Percentiles rank a stretch among this genome's conserved stretches.
Evolutionary conservation across 2,113 vertebrate species (phyloP).

Genomic region (Sinocyclocheilus rhinocerous): DNA sequence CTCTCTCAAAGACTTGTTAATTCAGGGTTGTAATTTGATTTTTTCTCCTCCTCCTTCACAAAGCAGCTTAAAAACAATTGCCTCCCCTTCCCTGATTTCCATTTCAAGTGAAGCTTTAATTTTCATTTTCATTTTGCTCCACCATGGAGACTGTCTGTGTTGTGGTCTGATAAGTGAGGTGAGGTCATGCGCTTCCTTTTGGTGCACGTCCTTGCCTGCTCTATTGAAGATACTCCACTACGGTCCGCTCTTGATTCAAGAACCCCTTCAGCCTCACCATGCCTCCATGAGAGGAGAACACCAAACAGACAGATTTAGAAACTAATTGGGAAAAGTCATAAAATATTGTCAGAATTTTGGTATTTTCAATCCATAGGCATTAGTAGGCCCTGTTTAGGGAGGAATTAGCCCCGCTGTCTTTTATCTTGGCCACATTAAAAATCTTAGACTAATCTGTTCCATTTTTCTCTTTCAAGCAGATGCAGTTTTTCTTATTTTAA

Average conservation of each 20-base stretch:
- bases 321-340: background rate
- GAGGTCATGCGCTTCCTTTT: background rate
- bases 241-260: constrained; percentile 31
- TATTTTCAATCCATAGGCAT: background rate
- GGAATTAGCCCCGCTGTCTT: background rate
- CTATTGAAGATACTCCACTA: constrained; percentile 68
- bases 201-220: constrained; percentile 49
- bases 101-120: constrained; percentile 49
- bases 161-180: constrained; percentile 1
- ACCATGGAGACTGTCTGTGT: background rate
- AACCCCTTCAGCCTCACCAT: constrained; percentile 42
- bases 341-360: background rate
- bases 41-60: background rate
- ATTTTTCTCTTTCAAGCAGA: background rate
- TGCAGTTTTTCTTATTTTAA: background rate
- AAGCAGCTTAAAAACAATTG: constrained; percentile 26
- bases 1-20: constrained; percentile 39
- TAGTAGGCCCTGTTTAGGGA: background rate
- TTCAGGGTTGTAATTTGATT: constrained; percentile 27
- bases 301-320: constrained; percentile 45
- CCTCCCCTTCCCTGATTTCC: background rate
- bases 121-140: constrained; percentile 18
- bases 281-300: constrained; percentile 52
- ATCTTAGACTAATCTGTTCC: background rate
- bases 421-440: background rate